A percentile compares a stretch with the other conserved stretches of the same genome.
These are phyloP conservation scores for Panthera tigris DNA, from an alignment of 2,113 vertebrate species.

Conservation along the genomic window DNA sequence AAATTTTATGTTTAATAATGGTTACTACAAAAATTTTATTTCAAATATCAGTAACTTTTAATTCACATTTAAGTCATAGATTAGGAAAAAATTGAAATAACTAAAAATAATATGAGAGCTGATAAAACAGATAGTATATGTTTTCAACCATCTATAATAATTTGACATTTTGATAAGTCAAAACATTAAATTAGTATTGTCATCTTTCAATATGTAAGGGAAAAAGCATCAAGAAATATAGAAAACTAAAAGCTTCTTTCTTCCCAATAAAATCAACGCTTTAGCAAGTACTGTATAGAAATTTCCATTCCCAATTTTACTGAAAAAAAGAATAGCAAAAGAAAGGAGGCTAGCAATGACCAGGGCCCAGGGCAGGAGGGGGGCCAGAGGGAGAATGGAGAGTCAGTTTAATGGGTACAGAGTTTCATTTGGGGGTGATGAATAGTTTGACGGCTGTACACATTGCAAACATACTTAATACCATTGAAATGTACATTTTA, in stretches of 20 bases:
- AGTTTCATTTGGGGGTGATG: neutral
- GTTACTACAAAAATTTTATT: neutral
- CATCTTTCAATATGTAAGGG: neutral
- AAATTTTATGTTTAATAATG: conserved; percentile 22
- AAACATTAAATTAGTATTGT: neutral
- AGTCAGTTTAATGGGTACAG: neutral
- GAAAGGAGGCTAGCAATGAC: neutral
- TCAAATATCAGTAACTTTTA: neutral
- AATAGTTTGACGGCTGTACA: neutral
- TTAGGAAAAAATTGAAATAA: neutral
- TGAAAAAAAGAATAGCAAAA: neutral
- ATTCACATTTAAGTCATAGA: neutral
- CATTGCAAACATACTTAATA: neutral
- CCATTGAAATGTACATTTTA: neutral
- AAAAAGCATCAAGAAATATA: neutral
- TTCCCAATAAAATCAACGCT: neutral
- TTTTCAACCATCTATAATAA: neutral
- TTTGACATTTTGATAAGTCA: neutral
- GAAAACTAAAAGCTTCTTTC: neutral
- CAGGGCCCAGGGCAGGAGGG: too few relatives aligned
- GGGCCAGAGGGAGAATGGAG: neutral
- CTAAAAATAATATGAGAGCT: neutral
- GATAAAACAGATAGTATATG: neutral
- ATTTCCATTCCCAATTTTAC: neutral
- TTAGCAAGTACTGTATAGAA: neutral